These are phyloP conservation scores for Tiliacea citrago DNA, from an alignment of 2,888 invertebrate genomes.

Conservation along the genomic window DNA sequence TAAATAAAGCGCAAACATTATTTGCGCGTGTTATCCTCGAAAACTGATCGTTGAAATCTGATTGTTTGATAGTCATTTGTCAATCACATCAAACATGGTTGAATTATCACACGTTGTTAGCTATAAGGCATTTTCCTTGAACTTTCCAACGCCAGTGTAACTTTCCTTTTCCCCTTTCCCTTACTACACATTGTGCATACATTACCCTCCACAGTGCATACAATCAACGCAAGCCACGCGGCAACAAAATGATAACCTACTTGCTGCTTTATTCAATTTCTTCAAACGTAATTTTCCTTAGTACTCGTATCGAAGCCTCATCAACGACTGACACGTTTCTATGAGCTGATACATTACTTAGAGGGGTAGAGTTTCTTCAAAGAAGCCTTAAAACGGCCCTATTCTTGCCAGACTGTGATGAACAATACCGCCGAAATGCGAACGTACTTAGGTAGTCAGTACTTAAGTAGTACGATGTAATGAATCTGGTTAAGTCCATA, in stretches of 20 bases:
- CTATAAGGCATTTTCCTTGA: slow-evolving; percentile 10
- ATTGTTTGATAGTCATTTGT: background rate
- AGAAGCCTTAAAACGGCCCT: slow-evolving; percentile 58
- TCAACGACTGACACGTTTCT: slow-evolving; percentile 71
- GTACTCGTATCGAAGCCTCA: slow-evolving; percentile 74
- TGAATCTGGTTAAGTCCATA: slow-evolving; percentile 26
- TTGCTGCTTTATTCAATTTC: slow-evolving; percentile 58
- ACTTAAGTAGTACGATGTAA: slow-evolving; percentile 20
- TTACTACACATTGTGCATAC: slow-evolving; percentile 11
- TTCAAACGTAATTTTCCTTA: slow-evolving; percentile 68
- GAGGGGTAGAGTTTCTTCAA: slow-evolving; percentile 60
- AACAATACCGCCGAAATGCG: slow-evolving; percentile 46
- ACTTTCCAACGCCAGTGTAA: slow-evolving; percentile 25
- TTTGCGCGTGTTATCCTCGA: background rate
- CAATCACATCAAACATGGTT: background rate
- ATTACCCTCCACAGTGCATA: slow-evolving; percentile 17
- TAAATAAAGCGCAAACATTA: background rate
- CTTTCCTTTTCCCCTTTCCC: slow-evolving; percentile 32
- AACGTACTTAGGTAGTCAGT: slow-evolving; percentile 19
- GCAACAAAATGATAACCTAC: slow-evolving; percentile 55
- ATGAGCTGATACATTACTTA: slow-evolving; percentile 70
- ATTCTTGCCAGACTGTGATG: slow-evolving; percentile 28
- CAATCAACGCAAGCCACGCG: slow-evolving; percentile 41
- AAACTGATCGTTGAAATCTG: background rate
- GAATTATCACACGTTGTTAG: background rate